Evolutionary conservation across 2,797 vertebrate species (phyloP).

Genomic region (Pygocentrus nattereri): DNA sequence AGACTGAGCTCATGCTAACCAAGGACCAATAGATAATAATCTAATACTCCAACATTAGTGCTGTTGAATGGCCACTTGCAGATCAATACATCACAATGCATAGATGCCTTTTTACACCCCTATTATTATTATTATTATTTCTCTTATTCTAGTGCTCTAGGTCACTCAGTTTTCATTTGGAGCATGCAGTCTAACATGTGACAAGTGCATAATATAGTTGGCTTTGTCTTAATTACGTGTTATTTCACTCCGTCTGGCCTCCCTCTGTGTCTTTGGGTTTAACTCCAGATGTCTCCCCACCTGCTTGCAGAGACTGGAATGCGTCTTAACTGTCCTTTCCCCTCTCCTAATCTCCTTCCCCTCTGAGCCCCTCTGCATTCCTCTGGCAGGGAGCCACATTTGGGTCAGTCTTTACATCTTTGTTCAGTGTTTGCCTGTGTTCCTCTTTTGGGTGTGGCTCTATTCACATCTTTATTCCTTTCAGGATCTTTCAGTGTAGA

Average conservation of each 20-base stretch:
- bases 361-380: slow-evolving; percentile 20
- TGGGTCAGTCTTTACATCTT: slow-evolving; percentile 37
- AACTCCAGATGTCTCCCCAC: slow-evolving; percentile 50
- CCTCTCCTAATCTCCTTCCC: neutral
- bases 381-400: slow-evolving; percentile 32
- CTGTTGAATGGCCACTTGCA: neutral
- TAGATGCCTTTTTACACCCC: neutral
- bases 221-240: neutral
- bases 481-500: slow-evolving; percentile 1
- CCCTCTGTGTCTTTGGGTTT: slow-evolving; percentile 18
- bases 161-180: neutral
- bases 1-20: no score
- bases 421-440: slow-evolving; percentile 26
- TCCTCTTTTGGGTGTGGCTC: slow-evolving; percentile 18
- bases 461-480: neutral
- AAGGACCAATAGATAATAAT: no score
- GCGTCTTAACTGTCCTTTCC: neutral
- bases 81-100: neutral
- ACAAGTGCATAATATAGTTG: neutral
- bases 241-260: slow-evolving; percentile 12
- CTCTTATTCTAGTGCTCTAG: no score
- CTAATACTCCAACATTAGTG: no score
- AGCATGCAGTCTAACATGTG: neutral
- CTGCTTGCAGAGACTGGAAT: slow-evolving; percentile 27
- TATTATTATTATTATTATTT: no score